A percentile compares a stretch with the other conserved stretches of the same genome.
These are phyloP conservation scores for Pterobdella sp. DNA, from an alignment of 2,888 invertebrate species.

Conservation along the genomic window DNA sequence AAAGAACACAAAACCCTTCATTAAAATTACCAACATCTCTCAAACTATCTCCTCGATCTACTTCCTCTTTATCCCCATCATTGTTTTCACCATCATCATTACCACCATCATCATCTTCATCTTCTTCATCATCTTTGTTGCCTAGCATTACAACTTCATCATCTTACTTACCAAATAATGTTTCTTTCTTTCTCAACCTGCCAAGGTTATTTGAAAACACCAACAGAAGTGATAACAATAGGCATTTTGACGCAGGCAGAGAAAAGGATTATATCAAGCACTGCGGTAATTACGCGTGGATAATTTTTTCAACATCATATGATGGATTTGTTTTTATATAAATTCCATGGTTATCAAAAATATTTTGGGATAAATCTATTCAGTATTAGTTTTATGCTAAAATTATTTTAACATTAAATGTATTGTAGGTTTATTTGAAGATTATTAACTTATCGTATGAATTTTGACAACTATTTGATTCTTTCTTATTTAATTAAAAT, in stretches of 20 bases:
- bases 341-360: no score
- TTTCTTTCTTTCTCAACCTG: constrained; percentile 21
- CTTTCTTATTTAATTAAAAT: no score
- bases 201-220: constrained; percentile 15
- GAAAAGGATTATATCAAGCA: not conserved
- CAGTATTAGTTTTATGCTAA: no score
- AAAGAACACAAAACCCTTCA: not conserved
- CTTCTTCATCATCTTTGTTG: not conserved
- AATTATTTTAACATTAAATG: no score
- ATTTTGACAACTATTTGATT: no score
- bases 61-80: not conserved
- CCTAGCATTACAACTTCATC: not conserved
- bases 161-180: constrained; percentile 1
- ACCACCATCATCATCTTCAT: constrained; percentile 19
- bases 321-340: no score
- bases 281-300: not conserved
- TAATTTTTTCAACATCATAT: not conserved
- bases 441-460: no score
- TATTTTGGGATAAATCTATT: no score
- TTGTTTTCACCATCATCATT: not conserved
- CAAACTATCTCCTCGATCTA: no score
- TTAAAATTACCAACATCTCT: not conserved
- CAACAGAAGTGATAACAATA: not conserved
- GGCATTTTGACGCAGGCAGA: not conserved
- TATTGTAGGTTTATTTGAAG: no score